Base-by-base conservation (phyloP, 2,113 vertebrate genomes). In the human region DNA sequence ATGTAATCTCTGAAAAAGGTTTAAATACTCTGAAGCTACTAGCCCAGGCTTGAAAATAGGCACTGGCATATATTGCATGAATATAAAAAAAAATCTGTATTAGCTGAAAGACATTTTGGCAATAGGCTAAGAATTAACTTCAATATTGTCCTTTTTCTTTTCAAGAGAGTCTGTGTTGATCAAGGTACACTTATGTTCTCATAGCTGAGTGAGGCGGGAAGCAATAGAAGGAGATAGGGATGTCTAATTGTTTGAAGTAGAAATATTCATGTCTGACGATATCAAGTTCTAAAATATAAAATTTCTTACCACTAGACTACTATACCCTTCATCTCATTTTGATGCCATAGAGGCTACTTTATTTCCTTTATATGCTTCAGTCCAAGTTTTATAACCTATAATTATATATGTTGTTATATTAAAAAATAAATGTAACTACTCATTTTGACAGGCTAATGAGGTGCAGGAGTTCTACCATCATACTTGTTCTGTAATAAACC, bases 371-470 rank as follows among this genome's bases (percentile, higher is more conserved):
- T 89, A 64, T 80, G 79, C 84, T 97, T 94, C 86, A 92, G 76
- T 87, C 90, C 83, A 70, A 97, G 96, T 79, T 98, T 96, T 98
- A 89, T 93, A 95, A 97, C 87, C 95, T 97, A 30, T 95, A 98
- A 95, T 96, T 96, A 94, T 85, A 89, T 48, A 68, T 90, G 92
- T 38, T 98, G 32, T 97, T 97, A 93, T 95, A 98, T 97, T 9
- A 97, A 98, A 83, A 98, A 98, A 97, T 9, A 13, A 91, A 68
- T 57, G 9, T 38, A 96, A 97, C 83, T 88, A 57, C 45, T 98
- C 86, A 83, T 93, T 96, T 97, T 93, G 97, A 95, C 97, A 98
- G 72, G 61, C 87, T 98, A 97, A 98, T 96, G 88, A 97, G 95
- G 75, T 95, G 13, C 72, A 97, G 61, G 94, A 92, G 35, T 59